These are phyloP conservation scores for Phymorhynchus buccinoides DNA, from an alignment of 1,140 invertebrate genomes.

Conservation along the genomic window DNA sequence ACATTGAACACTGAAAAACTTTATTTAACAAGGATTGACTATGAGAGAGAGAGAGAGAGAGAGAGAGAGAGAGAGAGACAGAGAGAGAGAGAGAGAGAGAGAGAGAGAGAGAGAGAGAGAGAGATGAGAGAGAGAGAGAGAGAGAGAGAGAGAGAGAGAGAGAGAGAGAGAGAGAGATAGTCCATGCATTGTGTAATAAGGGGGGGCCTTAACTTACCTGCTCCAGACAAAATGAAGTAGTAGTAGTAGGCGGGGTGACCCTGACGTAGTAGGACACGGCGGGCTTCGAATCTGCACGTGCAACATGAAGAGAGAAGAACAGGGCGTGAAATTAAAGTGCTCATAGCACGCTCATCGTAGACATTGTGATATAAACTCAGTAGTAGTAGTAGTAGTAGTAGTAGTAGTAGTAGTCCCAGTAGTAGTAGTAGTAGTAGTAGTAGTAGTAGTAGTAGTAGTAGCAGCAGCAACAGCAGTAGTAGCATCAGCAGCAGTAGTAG, in stretches of 20 bases:
- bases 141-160: slow-evolving; percentile 3
- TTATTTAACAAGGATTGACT: background rate
- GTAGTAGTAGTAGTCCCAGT: background rate
- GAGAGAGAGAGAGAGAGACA: slow-evolving; percentile 9
- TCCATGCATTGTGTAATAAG: background rate
- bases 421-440: slow-evolving; percentile 17
- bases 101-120: background rate
- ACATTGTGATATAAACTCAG: background rate
- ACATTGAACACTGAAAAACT: no score
- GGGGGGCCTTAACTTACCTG: slow-evolving; percentile 51
- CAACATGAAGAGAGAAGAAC: background rate
- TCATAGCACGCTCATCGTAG: background rate
- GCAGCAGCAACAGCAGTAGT: slow-evolving; percentile 1
- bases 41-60: background rate
- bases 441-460: slow-evolving; percentile 16
- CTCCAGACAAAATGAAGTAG: slow-evolving; percentile 63
- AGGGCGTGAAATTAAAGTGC: background rate
- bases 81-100: background rate
- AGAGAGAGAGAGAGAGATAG: background rate
- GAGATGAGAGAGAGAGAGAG: background rate
- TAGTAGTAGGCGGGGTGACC: slow-evolving; percentile 55
- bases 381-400: background rate
- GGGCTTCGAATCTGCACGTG: slow-evolving; percentile 49
- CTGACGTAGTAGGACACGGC: slow-evolving; percentile 55
- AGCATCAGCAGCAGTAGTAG: background rate